A percentile compares a stretch with the other conserved stretches of the same genome.
phyloP scores from a whole-genome alignment of 2,888 invertebrate genomes.

The Sesamia inferens region DNA sequence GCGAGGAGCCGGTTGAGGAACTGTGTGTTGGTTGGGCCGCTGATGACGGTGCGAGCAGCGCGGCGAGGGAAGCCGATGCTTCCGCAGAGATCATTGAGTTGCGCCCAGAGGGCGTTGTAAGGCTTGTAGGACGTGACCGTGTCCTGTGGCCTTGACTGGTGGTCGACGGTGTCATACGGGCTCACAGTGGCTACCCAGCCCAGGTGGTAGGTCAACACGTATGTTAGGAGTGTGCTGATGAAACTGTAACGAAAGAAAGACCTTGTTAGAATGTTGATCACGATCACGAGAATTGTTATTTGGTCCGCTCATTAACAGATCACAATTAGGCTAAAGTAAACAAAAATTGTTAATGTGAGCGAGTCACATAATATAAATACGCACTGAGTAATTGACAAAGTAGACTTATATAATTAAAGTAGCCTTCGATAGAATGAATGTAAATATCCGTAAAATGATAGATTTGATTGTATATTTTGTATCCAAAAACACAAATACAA shows the following conservation, averaged over 20 bases:
- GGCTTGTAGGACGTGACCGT: slow-evolving; percentile 79
- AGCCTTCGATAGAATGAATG: not conserved
- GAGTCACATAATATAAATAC: slow-evolving; percentile 7
- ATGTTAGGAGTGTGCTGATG: slow-evolving; percentile 96
- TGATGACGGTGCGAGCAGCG: slow-evolving; percentile 94
- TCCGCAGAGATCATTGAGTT: slow-evolving; percentile 96
- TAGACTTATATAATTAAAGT: slow-evolving; percentile 7
- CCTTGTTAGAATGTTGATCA: slow-evolving; percentile 36
- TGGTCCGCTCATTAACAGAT: slow-evolving; percentile 23
- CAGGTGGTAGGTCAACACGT: slow-evolving; percentile 96
- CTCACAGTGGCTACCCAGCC: slow-evolving; percentile 97
- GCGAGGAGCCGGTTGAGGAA: slow-evolving; percentile 93
- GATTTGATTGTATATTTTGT: not conserved
- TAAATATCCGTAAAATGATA: slow-evolving; percentile 1
- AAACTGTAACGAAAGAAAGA: slow-evolving; percentile 92
- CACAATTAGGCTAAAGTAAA: slow-evolving; percentile 36
- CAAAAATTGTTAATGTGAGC: slow-evolving; percentile 7
- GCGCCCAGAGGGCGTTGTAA: slow-evolving; percentile 97
- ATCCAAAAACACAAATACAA: slow-evolving; percentile 1
- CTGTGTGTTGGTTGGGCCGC: slow-evolving; percentile 91
- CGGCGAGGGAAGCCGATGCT: slow-evolving; percentile 94
- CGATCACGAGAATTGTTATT: slow-evolving; percentile 31
- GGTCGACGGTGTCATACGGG: slow-evolving; percentile 82
- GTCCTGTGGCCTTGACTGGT: slow-evolving; percentile 75
- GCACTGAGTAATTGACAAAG: slow-evolving; percentile 9